These are phyloP conservation scores for Physocephala rufipes DNA, from an alignment of 2,888 invertebrate species.

Conservation along the genomic window DNA sequence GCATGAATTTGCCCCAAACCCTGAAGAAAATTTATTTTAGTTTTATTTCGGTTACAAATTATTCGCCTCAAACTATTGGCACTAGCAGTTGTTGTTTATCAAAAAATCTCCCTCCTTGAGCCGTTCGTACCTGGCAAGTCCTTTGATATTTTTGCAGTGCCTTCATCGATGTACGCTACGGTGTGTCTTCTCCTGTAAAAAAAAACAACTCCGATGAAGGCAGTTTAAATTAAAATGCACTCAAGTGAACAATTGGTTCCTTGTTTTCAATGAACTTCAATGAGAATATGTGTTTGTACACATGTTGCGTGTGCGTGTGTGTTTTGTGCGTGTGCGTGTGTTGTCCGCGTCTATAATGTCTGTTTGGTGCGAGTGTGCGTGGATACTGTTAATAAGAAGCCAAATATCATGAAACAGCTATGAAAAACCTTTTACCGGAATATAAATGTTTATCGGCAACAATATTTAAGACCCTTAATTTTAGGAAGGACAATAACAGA, in stretches of 20 bases:
- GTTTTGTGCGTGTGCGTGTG: neutral
- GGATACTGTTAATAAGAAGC: neutral
- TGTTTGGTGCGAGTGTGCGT: neutral
- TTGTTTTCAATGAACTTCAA: slow-evolving; percentile 44
- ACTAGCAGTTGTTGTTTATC: slow-evolving; percentile 28
- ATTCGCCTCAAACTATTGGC: slow-evolving; percentile 17
- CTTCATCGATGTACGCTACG: neutral
- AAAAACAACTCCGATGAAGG: slow-evolving; percentile 34
- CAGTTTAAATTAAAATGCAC: slow-evolving; percentile 65
- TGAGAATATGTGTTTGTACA: neutral
- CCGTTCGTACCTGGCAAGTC: slow-evolving; percentile 21
- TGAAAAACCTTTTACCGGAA: neutral
- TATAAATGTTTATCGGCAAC: neutral
- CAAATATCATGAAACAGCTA: neutral
- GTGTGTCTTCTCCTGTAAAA: slow-evolving; percentile 41
- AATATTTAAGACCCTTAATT: neutral
- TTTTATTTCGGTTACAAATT: neutral
- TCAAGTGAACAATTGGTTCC: slow-evolving; percentile 66
- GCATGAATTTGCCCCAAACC: neutral
- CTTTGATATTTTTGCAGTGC: neutral
- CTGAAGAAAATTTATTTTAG: neutral
- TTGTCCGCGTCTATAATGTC: too few species aligned
- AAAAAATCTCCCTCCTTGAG: slow-evolving; percentile 20
- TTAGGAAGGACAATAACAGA: neutral
- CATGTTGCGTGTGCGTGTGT: slow-evolving; percentile 4